A percentile compares a stretch with the other conserved stretches of the same genome.
Conservation (phyloP, 1,140 invertebrate genomes). For the Caenorhabditis brenneri region DNA sequence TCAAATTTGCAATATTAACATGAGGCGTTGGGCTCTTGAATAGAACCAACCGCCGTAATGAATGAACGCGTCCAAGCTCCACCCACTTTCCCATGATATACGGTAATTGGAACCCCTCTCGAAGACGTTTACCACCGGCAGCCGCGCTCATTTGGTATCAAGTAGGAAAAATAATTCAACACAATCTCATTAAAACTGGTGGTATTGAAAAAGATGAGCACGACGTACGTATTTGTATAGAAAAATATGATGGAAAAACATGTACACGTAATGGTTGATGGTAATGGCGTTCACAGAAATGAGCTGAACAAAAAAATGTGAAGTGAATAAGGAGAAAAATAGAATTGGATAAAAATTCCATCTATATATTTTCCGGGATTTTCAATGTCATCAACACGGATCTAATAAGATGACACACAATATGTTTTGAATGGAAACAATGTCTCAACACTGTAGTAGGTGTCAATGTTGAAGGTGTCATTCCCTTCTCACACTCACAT, state of each 20-base stretch:
- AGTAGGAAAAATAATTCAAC: slow-evolving; percentile 42
- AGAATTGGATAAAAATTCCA: not conserved
- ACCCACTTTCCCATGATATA: slow-evolving; percentile 37
- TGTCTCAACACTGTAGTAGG: not conserved
- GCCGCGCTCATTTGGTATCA: slow-evolving; percentile 18
- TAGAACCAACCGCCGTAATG: not conserved
- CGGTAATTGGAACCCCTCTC: slow-evolving; percentile 13
- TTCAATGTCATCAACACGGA: not conserved
- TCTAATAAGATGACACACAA: not conserved
- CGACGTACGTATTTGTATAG: slow-evolving; percentile 34
- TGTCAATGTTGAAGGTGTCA: not conserved
- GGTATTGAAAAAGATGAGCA: not conserved
- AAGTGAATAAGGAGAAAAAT: not conserved
- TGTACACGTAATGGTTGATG: slow-evolving; percentile 13
- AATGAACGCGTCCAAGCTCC: not conserved
- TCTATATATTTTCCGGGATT: not conserved
- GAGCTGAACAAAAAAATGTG: not conserved
- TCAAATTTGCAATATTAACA: not conserved
- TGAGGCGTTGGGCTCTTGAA: not conserved
- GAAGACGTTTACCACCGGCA: not conserved
- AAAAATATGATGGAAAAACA: slow-evolving; percentile 29
- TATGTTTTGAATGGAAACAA: not conserved
- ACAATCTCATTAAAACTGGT: slow-evolving; percentile 41
- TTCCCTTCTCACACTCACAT: not conserved
- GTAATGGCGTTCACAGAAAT: slow-evolving; percentile 33